Evolutionary conservation across 1,140 invertebrate genomes (phyloP), one percentile per base, ranked within the genome.

Genomic region (Diachasmimorpha longicaudata): DNA sequence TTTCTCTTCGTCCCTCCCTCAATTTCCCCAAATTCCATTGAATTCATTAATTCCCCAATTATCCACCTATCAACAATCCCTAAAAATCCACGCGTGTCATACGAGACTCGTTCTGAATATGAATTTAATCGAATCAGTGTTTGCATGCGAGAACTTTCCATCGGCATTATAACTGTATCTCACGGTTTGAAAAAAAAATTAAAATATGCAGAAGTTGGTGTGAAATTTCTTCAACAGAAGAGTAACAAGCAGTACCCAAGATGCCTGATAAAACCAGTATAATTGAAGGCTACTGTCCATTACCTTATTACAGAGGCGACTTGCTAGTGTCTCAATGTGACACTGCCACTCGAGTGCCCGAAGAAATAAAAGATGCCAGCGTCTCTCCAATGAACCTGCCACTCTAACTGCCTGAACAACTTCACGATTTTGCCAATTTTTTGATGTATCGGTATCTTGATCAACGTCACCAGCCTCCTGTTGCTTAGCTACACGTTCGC

Each of bases 331-430:
- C 85, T 96, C 95, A 78, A 96, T 90, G 82, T 94, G 91, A 87
- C 94, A 96, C 89, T 96, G 95, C 93, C 96, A 96, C 91, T 98
- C 96, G 81, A 97, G 91, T 21, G 95, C 94, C 77, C 94, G 91
- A 81, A 98, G 89, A 90, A 96, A 97, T 74, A 97, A 90, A 76
- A 94, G 91, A 86, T 97, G 96, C 95, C 96, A 97, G 81, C 95
- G 93, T 58, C 93, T 90, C 87, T 97, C 94, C 58, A 97, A 89
- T 36, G 92, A 93, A 71, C 84, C 86, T 68, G 87, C 87, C 48
- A 89, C 85, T 77, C 88, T 82, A 44, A 90, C 77, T 68, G 88
- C 85, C 48, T 85, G 85, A 55, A 85, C 79, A 44, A 82, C 79
- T 42, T 84, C 77, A 63, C 77, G 77, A 11, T 79, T 79, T 19